Evolutionary conservation across 2,113 vertebrate species (phyloP), one percentile per base, ranked within the genome.

Genomic region (Seriola aureovittata): DNA sequence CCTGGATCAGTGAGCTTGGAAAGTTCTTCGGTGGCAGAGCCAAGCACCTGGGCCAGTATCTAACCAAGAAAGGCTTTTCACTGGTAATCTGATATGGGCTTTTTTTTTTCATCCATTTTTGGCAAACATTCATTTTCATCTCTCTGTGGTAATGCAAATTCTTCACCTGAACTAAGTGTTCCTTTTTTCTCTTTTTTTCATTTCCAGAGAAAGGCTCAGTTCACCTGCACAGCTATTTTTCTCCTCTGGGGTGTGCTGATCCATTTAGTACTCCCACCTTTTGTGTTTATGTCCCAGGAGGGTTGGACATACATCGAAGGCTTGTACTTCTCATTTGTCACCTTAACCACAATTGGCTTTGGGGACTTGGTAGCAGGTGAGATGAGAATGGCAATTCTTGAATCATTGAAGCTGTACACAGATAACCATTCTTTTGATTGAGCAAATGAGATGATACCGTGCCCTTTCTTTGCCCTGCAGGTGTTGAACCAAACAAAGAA

Each of bases 11-110:
- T 78, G 98, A 98, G 87, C 93, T 99, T 60, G 98, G 98, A 38
- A 99, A 99, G 94, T 99, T 99, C 93, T 99, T 99, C 38, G 98
- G 97, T 13, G 98, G 98, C 80, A 96, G 98, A 81, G 97, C 98
- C 80, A 99, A 99, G 92, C 96, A 97, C 85, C 85, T 99, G 82
- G 98, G 98, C 75, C 97, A 97, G 80, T 98, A 95, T 92, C 96
- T 99, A 48, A 99, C 97, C 0, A 97, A 96, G 93, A 98, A 96
- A 95, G 97, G 98, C 2, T 92, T 98, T 80, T 96, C 97, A 82
- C 87, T 97, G 96, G 98, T 99, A 95, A 94, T 96, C 62, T 25
- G 7, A 71, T 36, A 52, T 0, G 4, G 40, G 3, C 2, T 66
- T 40, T 58, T 50, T 11, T 66, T 57, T 44, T 8, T 59, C 19